Conservation (phyloP, 1,140 invertebrate species). For the Zophobas atratus region DNA sequence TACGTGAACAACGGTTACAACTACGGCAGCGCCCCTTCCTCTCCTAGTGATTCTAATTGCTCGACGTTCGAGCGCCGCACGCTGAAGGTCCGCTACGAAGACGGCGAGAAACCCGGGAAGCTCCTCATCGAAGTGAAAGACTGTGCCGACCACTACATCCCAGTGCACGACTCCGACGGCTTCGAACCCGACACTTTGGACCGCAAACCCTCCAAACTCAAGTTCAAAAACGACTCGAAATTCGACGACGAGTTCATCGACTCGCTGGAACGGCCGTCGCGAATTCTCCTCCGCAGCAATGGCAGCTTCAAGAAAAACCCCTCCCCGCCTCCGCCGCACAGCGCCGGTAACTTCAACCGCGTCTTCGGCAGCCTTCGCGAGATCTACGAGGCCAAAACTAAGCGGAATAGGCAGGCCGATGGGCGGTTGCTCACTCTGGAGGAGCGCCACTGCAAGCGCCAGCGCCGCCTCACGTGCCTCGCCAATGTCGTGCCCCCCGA, state of each 20-base stretch:
- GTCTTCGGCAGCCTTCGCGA: conserved; percentile 80
- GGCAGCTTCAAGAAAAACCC: conserved; percentile 76
- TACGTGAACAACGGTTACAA: conserved; percentile 85
- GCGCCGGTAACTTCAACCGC: conserved; percentile 63
- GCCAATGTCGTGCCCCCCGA: conserved; percentile 73
- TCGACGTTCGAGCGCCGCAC: conserved; percentile 72
- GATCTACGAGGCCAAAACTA: conserved; percentile 78
- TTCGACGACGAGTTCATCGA: conserved; percentile 69
- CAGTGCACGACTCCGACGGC: conserved; percentile 79
- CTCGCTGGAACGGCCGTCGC: conserved; percentile 72
- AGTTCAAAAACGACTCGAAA: conserved; percentile 20
- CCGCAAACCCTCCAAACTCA: conserved; percentile 79
- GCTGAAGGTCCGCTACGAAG: conserved; percentile 70
- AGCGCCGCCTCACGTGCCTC: conserved; percentile 71
- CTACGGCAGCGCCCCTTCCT: conserved; percentile 74
- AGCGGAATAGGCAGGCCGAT: conserved; percentile 60
- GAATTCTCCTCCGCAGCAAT: conserved; percentile 71
- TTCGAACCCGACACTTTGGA: conserved; percentile 90
- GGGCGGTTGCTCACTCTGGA: conserved; percentile 76
- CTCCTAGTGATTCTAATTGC: conserved; percentile 75
- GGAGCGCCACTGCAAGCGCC: conserved; percentile 78
- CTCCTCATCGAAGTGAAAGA: conserved; percentile 86
- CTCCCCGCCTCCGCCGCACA: background rate
- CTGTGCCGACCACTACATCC: conserved; percentile 78
- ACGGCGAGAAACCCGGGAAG: conserved; percentile 78